Base-by-base conservation (phyloP, 2,888 invertebrate species). In the Drosophila putrida region DNA sequence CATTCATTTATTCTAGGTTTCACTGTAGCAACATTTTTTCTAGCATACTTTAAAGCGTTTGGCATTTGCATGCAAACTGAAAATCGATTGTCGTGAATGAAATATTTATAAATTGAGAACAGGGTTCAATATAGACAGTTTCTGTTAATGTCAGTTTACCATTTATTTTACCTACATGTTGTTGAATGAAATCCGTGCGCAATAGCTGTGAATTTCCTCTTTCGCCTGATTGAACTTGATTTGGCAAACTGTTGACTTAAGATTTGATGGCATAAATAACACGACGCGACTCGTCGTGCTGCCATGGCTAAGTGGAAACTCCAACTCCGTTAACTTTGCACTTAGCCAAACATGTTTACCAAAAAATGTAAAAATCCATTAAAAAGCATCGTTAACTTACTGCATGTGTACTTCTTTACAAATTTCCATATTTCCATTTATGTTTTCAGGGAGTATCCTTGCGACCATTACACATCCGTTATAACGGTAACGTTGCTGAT, bases 401-500 rank as follows among this genome's bases (percentile, higher is more conserved):
- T n/a, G n/a, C n/a, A n/a, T 46, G 38, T 31, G 27, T 4, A 20
- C 6, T 0, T 41, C 41, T 38, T 13, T 27, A 0, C 5, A n/a
- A 31, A 31, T 46, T 38, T 28, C 28, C 0, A 4, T 27, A 31
- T 46, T 38, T 28, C 28, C 0, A 4, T 27, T 35, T 35, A 10
- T n/a, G 4, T 6, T 39, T 50, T 53, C 92, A 97, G 98, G 90
- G 98, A 98, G 93, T 98, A 98, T 93, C 98, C 98, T 2, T 98
- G 98, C 92, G 98, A 98, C 93, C 98, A 98, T 93, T 98, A 98
- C 92, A 98, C 98, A 38, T 98, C 99, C 2, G 97, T 99, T 87
- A 97, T 99, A 90, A 99, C 98, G 92, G 97, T 99, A 38, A 98
- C 99, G 0, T 94, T 99, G 47, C 96, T 99, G 94, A 98, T 98